Evolutionary conservation across 1,140 invertebrate species (phyloP), one percentile per base, ranked within the genome.

Genomic region (Maconellicoccus hirsutus): DNA sequence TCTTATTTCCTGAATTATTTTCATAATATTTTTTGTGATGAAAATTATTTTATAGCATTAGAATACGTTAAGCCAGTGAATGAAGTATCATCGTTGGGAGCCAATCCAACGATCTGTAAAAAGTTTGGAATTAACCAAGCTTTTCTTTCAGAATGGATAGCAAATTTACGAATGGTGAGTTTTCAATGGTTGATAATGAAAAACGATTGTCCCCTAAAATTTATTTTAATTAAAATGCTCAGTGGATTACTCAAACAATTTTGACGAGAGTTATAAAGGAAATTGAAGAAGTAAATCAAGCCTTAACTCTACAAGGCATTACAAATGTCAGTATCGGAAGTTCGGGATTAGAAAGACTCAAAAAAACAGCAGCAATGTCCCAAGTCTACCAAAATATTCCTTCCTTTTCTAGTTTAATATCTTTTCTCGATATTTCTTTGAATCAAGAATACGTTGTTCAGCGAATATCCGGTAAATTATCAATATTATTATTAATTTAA

Each of bases 401-500:
- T 0, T 86, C 85, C 59, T 77, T 93, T 66, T 83, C 86, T 7
- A 80, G 83, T 52, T 76, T 94, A 1, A 79, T 93, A 14, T 88
- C 88, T 0, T 94, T 92, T 78, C 78, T 94, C 72, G 90, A 93
- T 75, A 78, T 90, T 6, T 87, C 86, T 3, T 82, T 84, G 4
- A 90, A 92, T 82, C 91, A 94, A 76, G 89, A 93, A 78, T 94
- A 93, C 80, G 77, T 93, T 10, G 85, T 91, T 1, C 85, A 86
- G 70, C 82, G 91, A 75, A 87, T 93, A 16, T 84, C 84, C 80
- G 81, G 84, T 82, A 76, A 73, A 70, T 38, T 71, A 59, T 25
- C 66, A 72, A 38, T 22, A 33, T 33, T 29, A 14, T 26, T 71
- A 29, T 26, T 29, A 6, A 61, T 27, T 63, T 59, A 70, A 42